Conservation (phyloP, 1,140 invertebrate genomes). For the Eciton burchellii region DNA sequence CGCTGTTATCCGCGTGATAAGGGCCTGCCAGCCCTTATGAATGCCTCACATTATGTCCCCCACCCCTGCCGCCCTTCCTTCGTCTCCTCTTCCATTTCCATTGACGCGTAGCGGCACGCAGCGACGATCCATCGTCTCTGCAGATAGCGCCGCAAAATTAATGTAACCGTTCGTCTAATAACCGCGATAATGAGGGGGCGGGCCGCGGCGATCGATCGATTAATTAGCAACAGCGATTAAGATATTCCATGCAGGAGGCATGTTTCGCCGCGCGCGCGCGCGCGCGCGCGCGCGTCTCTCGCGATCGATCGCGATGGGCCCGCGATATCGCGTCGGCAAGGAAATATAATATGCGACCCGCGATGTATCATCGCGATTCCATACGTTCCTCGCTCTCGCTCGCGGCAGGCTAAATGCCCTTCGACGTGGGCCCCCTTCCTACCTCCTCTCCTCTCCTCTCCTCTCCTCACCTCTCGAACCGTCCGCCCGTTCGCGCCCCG, state of each 20-base stretch:
- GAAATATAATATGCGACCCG: not conserved
- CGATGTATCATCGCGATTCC: not conserved
- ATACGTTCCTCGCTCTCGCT: slow-evolving; percentile 37
- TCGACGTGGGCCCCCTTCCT: not conserved
- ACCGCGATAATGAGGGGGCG: slow-evolving; percentile 49
- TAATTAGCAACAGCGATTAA: slow-evolving; percentile 44
- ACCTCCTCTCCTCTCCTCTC: no score
- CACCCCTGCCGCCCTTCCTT: not conserved
- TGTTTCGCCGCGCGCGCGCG: not conserved
- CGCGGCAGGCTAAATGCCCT: slow-evolving; percentile 68
- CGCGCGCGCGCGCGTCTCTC: no score
- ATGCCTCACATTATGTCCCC: slow-evolving; percentile 80
- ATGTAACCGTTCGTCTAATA: slow-evolving; percentile 59
- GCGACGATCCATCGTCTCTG: slow-evolving; percentile 35
- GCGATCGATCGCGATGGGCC: not conserved
- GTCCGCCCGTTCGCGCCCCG: no score
- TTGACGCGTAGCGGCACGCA: slow-evolving; percentile 28
- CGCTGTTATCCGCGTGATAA: slow-evolving; percentile 81
- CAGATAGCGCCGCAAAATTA: slow-evolving; percentile 55
- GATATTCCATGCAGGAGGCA: slow-evolving; percentile 17
- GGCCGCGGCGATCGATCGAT: slow-evolving; percentile 39
- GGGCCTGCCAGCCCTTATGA: slow-evolving; percentile 83
- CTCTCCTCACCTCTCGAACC: no score
- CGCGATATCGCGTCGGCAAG: not conserved
- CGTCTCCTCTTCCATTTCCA: slow-evolving; percentile 36